These are phyloP conservation scores for Harmothoe impar DNA, from an alignment of 2,888 invertebrate genomes.

Conservation along the genomic window DNA sequence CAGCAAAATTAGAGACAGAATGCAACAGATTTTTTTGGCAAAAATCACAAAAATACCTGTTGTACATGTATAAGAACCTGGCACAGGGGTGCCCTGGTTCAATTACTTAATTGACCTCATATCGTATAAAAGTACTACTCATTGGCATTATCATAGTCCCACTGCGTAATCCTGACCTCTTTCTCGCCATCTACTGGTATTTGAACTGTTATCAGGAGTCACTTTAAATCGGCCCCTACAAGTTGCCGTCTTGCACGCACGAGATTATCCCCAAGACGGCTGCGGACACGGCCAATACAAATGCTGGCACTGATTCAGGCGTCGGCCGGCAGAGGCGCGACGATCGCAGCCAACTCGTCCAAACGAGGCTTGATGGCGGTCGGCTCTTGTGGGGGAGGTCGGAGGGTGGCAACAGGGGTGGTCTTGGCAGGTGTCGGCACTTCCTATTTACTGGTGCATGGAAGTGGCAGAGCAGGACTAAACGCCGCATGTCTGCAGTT, in stretches of 20 bases:
- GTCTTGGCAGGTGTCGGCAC: neutral
- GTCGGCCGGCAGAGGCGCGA: neutral
- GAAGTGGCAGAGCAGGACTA: slow-evolving; percentile 1
- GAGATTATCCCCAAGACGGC: slow-evolving; percentile 8
- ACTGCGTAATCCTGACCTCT: too few relatives aligned
- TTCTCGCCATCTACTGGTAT: too few relatives aligned
- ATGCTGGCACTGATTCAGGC: slow-evolving; percentile 29
- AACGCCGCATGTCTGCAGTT: neutral
- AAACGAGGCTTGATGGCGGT: slow-evolving; percentile 2
- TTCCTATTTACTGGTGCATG: neutral
- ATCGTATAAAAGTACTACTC: too few relatives aligned
- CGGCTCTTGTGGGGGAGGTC: neutral
- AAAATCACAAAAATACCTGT: too few relatives aligned
- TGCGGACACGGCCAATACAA: neutral
- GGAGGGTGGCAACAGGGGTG: neutral
- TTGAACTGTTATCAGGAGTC: too few relatives aligned
- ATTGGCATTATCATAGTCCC: too few relatives aligned
- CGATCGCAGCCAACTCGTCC: slow-evolving; percentile 23
- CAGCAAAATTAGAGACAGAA: too few relatives aligned
- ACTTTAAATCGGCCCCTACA: neutral
- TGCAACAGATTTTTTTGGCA: too few relatives aligned
- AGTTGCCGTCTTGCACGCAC: slow-evolving; percentile 7
- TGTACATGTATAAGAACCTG: too few relatives aligned
- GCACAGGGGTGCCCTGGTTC: too few relatives aligned
- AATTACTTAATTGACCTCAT: too few relatives aligned